Base-by-base conservation (phyloP, 2,888 invertebrate species). In the Campopleginae sp. region DNA sequence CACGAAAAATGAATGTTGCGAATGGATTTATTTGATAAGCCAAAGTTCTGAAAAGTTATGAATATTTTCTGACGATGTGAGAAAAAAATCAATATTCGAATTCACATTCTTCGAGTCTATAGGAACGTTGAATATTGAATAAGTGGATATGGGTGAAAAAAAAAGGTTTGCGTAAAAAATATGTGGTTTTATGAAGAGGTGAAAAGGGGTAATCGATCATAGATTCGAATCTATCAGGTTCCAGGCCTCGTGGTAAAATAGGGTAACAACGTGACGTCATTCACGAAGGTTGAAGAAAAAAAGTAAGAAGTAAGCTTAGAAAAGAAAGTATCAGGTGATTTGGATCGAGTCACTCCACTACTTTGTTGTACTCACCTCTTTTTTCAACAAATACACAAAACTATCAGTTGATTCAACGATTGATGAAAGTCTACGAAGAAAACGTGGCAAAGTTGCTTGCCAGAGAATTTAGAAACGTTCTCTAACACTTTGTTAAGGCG, bases 401-500 rank as follows among this genome's bases (percentile, higher is more conserved):
- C 51, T 70, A 38, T 46, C 54, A 58, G 33, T 74, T 66, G 54
- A 74, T 71, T 63, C n/a, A 42, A 27, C 76, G 63, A 71, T 31
- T 38, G 42, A 38, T 14, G 38, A 66, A 66, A 77, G n/a, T 66
- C 19, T 31, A 27, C 19, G 19, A 27, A 44, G 27, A 19, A 61
- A 44, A 27, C 42, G 31, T 51, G 38, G 42, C 72, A 31, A 51
- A 72, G 38, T 38, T 58, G 23, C 48, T 19, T 10, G 19, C 33
- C 17, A 0, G 10, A 42, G 27, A 65, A 63, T 48, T 44, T 74
- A 19, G 19, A 74, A 74, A n/a, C 68, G 51, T 80, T 80, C 76
- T 71, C 63, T 76, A 65, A 65, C 80, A 77, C 65, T 77, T 66
- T 80, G 65, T 66, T 66, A 17, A 33, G 54, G 61, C 44, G 19